Conservation (phyloP, 2,113 vertebrate species). For the Semnornis frantzii region DNA sequence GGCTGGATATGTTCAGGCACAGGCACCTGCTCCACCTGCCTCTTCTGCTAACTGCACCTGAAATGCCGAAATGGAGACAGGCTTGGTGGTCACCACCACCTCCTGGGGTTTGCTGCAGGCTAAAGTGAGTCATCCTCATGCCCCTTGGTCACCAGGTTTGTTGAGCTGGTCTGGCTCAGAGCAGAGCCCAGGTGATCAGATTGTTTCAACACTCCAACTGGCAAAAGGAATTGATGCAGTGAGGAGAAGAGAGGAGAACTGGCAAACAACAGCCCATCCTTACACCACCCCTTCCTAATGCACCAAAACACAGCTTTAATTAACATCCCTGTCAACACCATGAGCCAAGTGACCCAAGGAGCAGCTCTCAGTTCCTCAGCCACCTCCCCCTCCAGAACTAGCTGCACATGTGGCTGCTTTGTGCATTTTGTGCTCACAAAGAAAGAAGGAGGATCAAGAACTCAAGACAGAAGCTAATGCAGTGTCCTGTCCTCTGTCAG, state of each 20-base stretch:
- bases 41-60: background rate
- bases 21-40: background rate
- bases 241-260: background rate
- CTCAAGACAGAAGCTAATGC: background rate
- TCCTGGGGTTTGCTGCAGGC: background rate
- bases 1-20: background rate
- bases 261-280: background rate
- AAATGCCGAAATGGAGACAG: background rate
- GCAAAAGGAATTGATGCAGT: background rate
- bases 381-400: background rate
- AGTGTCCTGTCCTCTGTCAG: background rate
- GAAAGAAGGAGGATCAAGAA: background rate
- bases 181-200: background rate
- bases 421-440: background rate
- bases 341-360: background rate
- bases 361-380: background rate
- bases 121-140: background rate
- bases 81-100: background rate
- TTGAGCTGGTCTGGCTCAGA: background rate
- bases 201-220: background rate
- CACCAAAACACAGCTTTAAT: background rate
- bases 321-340: background rate
- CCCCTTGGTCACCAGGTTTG: background rate
- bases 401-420: background rate
- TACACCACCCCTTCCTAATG: background rate